Percentiles rank a stretch among this genome's conserved stretches.
Conservation (phyloP, 1,140 invertebrate genomes). For the Brachionus plicatilis region DNA sequence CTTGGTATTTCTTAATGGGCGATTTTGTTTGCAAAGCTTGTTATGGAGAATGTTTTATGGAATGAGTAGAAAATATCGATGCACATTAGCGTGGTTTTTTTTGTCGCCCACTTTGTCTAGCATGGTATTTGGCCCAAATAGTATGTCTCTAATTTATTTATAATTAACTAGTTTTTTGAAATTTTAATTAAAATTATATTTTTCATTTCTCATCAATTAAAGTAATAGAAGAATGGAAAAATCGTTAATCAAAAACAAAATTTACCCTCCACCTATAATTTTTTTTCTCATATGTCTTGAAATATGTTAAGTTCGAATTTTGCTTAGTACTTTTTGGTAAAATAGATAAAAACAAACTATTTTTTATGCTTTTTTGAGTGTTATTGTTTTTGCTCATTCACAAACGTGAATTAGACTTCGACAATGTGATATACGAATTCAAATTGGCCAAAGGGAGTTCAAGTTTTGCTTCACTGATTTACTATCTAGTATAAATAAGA, state of each 20-base stretch:
- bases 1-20: background rate
- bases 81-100: background rate
- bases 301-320: slow-evolving; percentile 27
- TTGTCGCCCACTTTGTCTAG: background rate
- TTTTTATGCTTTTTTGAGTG: slow-evolving; percentile 27
- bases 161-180: slow-evolving; percentile 21
- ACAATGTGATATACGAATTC: slow-evolving; percentile 31
- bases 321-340: slow-evolving; percentile 5
- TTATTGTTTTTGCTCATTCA: slow-evolving; percentile 37
- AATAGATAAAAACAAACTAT: slow-evolving; percentile 31
- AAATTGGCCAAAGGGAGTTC: slow-evolving; percentile 26
- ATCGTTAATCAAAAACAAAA: slow-evolving; percentile 35
- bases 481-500: slow-evolving; percentile 27
- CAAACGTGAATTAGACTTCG: slow-evolving; percentile 26
- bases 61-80: background rate
- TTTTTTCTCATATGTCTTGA: slow-evolving; percentile 22
- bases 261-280: slow-evolving; percentile 28
- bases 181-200: slow-evolving; percentile 30
- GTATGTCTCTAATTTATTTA: background rate
- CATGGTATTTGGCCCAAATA: background rate
- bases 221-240: background rate
- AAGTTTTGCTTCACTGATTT: slow-evolving; percentile 31
- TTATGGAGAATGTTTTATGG: background rate
- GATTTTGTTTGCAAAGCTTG: background rate
- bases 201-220: slow-evolving; percentile 16